Base-by-base conservation (phyloP, 1,140 invertebrate genomes). In the Temnothorax curvispinosus region DNA sequence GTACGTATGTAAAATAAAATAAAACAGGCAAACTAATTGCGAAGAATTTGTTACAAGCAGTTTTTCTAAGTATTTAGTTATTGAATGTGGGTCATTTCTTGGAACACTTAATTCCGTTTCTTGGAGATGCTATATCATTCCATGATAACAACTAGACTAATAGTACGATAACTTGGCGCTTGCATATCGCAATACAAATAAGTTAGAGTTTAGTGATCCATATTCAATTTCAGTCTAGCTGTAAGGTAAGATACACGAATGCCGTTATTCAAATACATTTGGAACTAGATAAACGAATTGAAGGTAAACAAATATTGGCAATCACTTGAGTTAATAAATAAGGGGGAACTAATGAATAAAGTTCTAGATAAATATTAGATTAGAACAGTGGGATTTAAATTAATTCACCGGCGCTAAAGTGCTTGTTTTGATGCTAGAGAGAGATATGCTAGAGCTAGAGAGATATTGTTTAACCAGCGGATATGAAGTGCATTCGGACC, bases 141-240 rank as follows among this genome's bases (percentile, higher is more conserved):
- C 44, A 44, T 3, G 38, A 38, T 65, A 67, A 65, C 35, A 21
- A 65, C 7, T 65, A 11, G 3, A 8, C 47, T 72, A 18, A 35
- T 35, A 65, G 35, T 38, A n/a, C 3, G 35, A 65, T 54, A 74
- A 47, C 50, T 35, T 54, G 69, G 69, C 9, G 32, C 50, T 52
- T n/a, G 71, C 50, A 54, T 74, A 74, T 74, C 71, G 11, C 32
- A 74, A 38, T 38, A 35, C 50, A 35, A 74, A 74, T n/a, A 74
- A 74, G 47, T 38, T 56, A 54, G 8, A 54, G 5, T 5, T 32
- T 32, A 74, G 71, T 38, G 5, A 56, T 56, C 50, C 50, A 74
- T 74, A 74, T 74, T 74, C 32, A 74, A n/a, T 56, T 54, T 52
- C 9, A 11, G 18, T 54, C 50, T 54, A 54, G 18, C 54, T 38